Evolutionary conservation across 2,888 invertebrate genomes (phyloP), one percentile per base, ranked within the genome.

Genomic region (Drosophila kuntzei): DNA sequence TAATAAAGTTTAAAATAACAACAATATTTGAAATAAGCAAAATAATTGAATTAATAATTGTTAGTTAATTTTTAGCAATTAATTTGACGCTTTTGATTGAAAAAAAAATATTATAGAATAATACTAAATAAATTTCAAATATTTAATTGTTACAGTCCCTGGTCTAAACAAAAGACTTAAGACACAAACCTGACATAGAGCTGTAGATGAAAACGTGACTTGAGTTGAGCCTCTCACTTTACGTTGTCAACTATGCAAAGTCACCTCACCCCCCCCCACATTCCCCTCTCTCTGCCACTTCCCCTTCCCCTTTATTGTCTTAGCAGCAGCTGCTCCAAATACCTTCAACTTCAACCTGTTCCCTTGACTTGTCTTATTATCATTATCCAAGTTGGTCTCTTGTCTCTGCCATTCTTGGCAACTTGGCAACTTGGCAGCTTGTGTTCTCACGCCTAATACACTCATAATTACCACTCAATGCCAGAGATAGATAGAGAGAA

Each of bases 401-500:
- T 55, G 32, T 32, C 32, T 16, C 18, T 47, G 58, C 27, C 49
- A 60, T 53, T 74, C 68, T 61, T 25, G 39, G 20, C 54, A 9
- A 8, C 43, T 25, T 39, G 39, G 14, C 37, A 29, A 18, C 68
- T 61, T 25, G 39, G 37, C 49, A 41, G 44, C 36, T 50, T 34
- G 14, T 47, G 65, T 80, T 79, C 79, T 79, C 79, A 80, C 80
- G 80, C 79, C 78, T 55, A 62, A 77, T 55, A 73, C 57, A 65
- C 61, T 60, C 47, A 61, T 68, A 76, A 76, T 76, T 76, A 70
- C 66, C 70, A 71, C 54, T 66, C 72, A 72, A 72, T 72, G 66
- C 50, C 69, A 65, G 9, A 51, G 39, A 57, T 60, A 49, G 59
- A 53, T 47, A 53, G 27, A 27, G 7, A 27, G 27, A 27, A n/a